Evolutionary conservation across 2,888 invertebrate species (phyloP), one percentile per base, ranked within the genome.

Genomic region (Iphiclides podalirius): DNA sequence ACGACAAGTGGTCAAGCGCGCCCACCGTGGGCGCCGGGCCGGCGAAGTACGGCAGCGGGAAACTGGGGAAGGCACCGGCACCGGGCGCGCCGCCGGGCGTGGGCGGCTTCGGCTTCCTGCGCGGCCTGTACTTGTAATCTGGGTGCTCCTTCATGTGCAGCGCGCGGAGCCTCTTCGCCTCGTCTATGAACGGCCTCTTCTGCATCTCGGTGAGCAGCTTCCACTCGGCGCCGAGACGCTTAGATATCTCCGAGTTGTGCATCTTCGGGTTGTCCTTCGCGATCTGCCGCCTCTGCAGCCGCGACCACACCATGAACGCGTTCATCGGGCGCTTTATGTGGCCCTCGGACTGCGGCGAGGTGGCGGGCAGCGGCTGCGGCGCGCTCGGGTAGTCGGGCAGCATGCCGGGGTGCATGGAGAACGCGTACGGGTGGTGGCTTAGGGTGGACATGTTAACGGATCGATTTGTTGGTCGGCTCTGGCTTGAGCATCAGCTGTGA

Each of bases 261-360:
- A 95, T 95, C 79, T 95, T 98, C 63, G 98, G 98, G 75, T 98
- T 97, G 64, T 98, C 97, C 80, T 95, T 92, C 1, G 98, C 96
- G 69, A 98, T 98, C 81, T 97, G 96, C 46, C 96, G 91, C 11
- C 98, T 90, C 78, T 98, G 97, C 33, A 96, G 94, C 34, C 97
- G 89, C 3, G 97, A 97, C 98, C 98, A 98, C 20, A 96, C 98
- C 97, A 98, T 98, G 85, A 98, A 98, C 0, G 98, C 98, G 86
- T 98, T 98, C 98, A 98, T 98, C 1, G 98, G 98, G 13, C 98
- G 90, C 80, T 98, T 98, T 70, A 98, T 97, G 81, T 97, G 96
- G 7, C 92, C 93, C 64, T 94, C 94, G 31, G 84, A 80, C 54
- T 83, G 83, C 41, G 89, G 88, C 2, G 89, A 89, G 4, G 81